phyloP scores from a whole-genome alignment of 2,113 vertebrate species.

The Pipa parva region DNA sequence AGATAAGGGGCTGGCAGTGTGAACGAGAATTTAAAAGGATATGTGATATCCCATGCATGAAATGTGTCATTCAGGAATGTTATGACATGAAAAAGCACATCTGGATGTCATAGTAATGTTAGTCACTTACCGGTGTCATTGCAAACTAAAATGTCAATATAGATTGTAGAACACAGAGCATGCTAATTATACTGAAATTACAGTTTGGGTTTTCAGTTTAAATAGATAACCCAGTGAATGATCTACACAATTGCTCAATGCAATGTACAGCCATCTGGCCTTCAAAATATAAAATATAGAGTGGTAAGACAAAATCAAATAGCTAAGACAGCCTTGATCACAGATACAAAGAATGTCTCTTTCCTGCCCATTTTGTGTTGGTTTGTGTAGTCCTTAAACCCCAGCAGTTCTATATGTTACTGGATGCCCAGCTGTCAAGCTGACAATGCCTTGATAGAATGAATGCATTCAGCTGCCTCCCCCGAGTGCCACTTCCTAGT shows the following conservation, averaged over 20 bases:
- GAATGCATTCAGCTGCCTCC: constrained; percentile 63
- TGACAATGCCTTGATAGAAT: constrained; percentile 62
- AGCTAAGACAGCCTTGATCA: constrained; percentile 51
- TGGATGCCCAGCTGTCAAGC: constrained; percentile 72
- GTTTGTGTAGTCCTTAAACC: constrained; percentile 69
- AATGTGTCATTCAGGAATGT: constrained; percentile 41
- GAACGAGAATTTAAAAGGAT: constrained; percentile 46
- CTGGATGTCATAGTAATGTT: constrained; percentile 21
- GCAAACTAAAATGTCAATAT: constrained; percentile 46
- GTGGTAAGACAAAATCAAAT: not conserved
- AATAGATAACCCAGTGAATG: constrained; percentile 37
- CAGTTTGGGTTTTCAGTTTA: no score
- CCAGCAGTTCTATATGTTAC: constrained; percentile 63
- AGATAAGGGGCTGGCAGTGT: constrained; percentile 44
- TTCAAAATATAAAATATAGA: not conserved
- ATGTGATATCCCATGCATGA: constrained; percentile 46
- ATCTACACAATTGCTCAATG: no score
- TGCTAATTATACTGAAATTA: no score
- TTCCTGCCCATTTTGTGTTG: constrained; percentile 60
- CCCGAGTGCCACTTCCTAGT: constrained; percentile 53
- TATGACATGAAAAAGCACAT: constrained; percentile 44
- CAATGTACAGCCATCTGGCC: not conserved
- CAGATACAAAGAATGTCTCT: constrained; percentile 55
- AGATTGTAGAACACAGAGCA: no score
- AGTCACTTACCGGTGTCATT: constrained; percentile 51